A percentile compares a stretch with the other conserved stretches of the same genome.
Evolutionary conservation across 2,113 vertebrate genomes (phyloP).

Genomic region (Syngnathus typhle): DNA sequence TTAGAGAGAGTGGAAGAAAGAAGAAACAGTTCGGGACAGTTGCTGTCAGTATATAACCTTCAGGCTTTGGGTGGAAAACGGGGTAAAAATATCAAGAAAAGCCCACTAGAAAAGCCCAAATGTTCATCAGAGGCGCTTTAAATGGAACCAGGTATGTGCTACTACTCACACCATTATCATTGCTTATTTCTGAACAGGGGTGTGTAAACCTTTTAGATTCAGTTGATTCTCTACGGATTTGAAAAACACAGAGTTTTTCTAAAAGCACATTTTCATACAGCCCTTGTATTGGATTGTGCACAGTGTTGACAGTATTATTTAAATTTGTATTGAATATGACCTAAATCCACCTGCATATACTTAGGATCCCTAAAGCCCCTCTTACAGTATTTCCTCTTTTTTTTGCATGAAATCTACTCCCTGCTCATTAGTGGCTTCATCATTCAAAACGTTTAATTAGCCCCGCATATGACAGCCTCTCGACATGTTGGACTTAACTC

Average conservation of each 20-base stretch:
- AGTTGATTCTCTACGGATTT: neutral
- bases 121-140: neutral
- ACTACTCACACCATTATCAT: neutral
- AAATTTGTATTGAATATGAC: neutral
- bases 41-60: neutral
- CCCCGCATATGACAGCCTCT: slow-evolving; percentile 4
- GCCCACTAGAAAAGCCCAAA: neutral
- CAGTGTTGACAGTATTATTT: neutral
- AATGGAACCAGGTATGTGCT: neutral
- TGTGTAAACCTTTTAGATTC: neutral
- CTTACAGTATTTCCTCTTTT: neutral
- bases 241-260: neutral
- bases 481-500: slow-evolving; percentile 22
- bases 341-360: neutral
- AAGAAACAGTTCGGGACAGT: neutral
- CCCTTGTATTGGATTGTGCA: neutral
- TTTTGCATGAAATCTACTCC: neutral
- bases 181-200: neutral
- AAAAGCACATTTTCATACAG: neutral
- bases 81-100: neutral
- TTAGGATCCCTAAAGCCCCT: neutral
- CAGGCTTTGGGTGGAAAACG: neutral
- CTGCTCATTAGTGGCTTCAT: neutral
- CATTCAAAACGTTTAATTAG: slow-evolving; percentile 6
- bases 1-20: neutral